phyloP scores from a whole-genome alignment of 2,113 vertebrate species.

The Sorex araneus region DNA sequence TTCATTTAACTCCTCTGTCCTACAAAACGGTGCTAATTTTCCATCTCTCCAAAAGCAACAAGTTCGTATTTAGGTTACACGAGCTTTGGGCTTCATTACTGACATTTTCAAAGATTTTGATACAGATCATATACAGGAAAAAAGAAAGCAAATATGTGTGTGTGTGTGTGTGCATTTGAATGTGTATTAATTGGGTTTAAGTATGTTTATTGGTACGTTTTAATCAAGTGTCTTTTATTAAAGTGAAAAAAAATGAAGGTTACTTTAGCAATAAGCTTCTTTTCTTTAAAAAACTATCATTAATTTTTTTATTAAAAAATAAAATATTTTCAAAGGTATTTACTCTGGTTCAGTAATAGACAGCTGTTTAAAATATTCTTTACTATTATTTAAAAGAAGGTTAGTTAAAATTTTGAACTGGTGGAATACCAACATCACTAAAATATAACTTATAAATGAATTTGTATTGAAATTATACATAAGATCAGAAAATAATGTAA shows the following conservation, averaged over 20 bases:
- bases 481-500: slow-evolving; percentile 79
- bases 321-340: slow-evolving; percentile 51
- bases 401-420: slow-evolving; percentile 79
- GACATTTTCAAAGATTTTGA: slow-evolving; percentile 80
- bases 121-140: slow-evolving; percentile 36
- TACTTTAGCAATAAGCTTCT: slow-evolving; percentile 76
- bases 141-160: not conserved
- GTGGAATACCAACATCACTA: slow-evolving; percentile 68
- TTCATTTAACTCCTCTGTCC: slow-evolving; percentile 91
- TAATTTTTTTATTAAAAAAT: too few relatives aligned
- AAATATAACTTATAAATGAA: slow-evolving; percentile 80
- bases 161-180: not conserved
- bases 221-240: slow-evolving; percentile 70
- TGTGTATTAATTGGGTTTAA: not conserved
- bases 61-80: slow-evolving; percentile 85
- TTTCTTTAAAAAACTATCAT: slow-evolving; percentile 68
- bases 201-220: not conserved
- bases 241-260: slow-evolving; percentile 73
- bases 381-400: slow-evolving; percentile 74
- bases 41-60: slow-evolving; percentile 90
- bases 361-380: slow-evolving; percentile 77
- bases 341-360: not conserved
- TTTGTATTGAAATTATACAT: slow-evolving; percentile 81
- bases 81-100: slow-evolving; percentile 73
- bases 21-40: slow-evolving; percentile 91